Conservation (phyloP, 2,888 invertebrate genomes). For the Eilema caniola region DNA sequence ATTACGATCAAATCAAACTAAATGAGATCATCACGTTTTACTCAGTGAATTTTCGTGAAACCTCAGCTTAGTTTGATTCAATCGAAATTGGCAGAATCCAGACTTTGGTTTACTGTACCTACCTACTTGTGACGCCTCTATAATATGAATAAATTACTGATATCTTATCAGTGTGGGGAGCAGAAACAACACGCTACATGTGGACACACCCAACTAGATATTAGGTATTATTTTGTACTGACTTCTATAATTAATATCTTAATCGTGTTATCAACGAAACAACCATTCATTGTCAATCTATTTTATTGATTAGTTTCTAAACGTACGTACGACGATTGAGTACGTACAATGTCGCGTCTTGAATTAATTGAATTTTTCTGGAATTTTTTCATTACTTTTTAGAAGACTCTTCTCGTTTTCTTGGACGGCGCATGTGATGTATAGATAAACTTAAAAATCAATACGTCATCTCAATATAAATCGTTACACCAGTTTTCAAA, state of each 20-base stretch:
- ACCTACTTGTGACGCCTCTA: neutral
- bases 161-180: conserved; percentile 15
- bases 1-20: neutral
- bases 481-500: too few relatives aligned
- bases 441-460: too few relatives aligned
- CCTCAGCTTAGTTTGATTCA: neutral
- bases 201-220: conserved; percentile 14
- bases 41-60: neutral
- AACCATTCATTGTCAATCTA: neutral
- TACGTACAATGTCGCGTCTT: too few relatives aligned
- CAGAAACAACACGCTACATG: conserved; percentile 8
- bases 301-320: neutral
- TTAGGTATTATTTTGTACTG: neutral
- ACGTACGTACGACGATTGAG: neutral
- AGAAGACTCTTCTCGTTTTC: too few relatives aligned
- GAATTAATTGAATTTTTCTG: too few relatives aligned
- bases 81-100: too few relatives aligned
- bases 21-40: neutral
- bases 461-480: too few relatives aligned
- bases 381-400: too few relatives aligned
- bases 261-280: neutral
- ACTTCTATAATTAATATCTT: neutral
- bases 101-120: neutral
- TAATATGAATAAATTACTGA: conserved; percentile 26
- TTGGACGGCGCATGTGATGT: too few relatives aligned